Evolutionary conservation across 1,140 invertebrate species (phyloP).

Genomic region (Zaprionus kolodkinae): DNA sequence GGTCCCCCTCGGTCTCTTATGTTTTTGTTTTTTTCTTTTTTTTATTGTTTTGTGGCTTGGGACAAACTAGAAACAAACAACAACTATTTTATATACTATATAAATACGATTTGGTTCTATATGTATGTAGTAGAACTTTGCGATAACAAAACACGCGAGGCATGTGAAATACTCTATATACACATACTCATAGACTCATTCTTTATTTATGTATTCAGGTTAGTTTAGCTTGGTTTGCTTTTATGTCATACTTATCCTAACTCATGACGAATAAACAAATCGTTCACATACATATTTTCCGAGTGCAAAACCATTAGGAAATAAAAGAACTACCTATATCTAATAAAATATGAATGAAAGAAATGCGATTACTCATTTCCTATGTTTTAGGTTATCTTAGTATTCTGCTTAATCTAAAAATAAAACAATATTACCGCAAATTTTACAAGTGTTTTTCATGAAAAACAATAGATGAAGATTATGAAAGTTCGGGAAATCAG

Average conservation of each 20-base stretch:
- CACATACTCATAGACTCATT: background rate
- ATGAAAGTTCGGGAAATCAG: background rate
- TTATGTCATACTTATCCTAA: conserved; percentile 25
- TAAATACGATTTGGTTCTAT: background rate
- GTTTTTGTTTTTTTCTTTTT: conserved; percentile 21
- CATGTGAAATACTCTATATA: conserved; percentile 5
- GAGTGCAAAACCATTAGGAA: conserved; percentile 40
- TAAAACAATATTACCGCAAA: background rate
- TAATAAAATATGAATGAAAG: conserved; percentile 36
- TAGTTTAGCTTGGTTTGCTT: conserved; percentile 29
- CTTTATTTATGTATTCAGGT: conserved; percentile 20
- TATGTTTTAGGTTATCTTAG: background rate
- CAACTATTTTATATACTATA: conserved; percentile 15
- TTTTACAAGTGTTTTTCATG: background rate
- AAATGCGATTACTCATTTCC: background rate
- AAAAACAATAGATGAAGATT: background rate
- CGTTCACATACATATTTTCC: background rate
- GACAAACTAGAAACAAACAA: conserved; percentile 36
- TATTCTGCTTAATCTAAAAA: background rate
- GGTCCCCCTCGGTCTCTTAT: conserved; percentile 7
- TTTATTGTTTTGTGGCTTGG: conserved; percentile 16
- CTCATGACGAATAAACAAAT: conserved; percentile 47
- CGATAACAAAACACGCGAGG: conserved; percentile 56
- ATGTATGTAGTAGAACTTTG: background rate
- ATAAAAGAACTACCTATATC: conserved; percentile 7